Evolutionary conservation across 2,888 invertebrate genomes (phyloP).

Genomic region (Antheraea assamensis): DNA sequence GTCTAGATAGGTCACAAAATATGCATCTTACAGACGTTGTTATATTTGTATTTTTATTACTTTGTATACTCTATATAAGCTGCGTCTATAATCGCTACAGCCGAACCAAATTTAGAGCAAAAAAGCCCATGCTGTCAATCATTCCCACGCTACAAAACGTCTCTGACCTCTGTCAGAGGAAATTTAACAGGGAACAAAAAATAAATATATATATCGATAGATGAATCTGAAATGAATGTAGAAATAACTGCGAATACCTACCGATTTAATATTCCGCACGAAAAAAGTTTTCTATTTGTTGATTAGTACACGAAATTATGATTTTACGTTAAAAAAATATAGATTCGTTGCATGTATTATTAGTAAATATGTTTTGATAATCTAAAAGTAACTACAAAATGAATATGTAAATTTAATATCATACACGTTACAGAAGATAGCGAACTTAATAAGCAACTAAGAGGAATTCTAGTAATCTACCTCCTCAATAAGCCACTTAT

Average conservation of each 20-base stretch:
- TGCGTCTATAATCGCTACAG: too few species aligned
- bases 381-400: constrained; percentile 9
- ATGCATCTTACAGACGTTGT: too few species aligned
- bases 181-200: too few species aligned
- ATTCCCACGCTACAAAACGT: too few species aligned
- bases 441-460: constrained; percentile 5
- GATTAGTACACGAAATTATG: neutral
- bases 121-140: too few species aligned
- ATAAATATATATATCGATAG: too few species aligned
- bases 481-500: constrained; percentile 21
- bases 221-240: neutral
- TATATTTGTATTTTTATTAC: too few species aligned
- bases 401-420: constrained; percentile 16
- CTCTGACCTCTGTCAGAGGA: too few species aligned
- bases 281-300: neutral
- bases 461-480: constrained; percentile 9
- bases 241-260: neutral
- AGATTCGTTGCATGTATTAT: neutral
- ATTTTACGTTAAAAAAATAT: neutral
- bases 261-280: neutral
- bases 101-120: too few species aligned
- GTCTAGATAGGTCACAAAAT: too few species aligned
- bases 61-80: too few species aligned
- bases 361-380: neutral
- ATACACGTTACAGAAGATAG: constrained; percentile 6